phyloP scores from a whole-genome alignment of 2,888 invertebrate genomes.

The Matsumyia berberina region DNA sequence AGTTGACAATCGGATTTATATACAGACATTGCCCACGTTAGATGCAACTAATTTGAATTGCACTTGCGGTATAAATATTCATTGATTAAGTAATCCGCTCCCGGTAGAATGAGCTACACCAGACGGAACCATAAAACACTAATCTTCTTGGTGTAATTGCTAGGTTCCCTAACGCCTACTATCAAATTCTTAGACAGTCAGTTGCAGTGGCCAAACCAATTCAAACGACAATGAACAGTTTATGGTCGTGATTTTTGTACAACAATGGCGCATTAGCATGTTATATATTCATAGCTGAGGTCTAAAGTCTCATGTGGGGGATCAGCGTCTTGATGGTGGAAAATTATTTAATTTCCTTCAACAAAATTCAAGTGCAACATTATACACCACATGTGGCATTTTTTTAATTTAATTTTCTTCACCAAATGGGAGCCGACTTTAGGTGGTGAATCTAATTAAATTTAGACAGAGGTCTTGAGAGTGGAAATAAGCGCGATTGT shows the following conservation, averaged over 20 bases:
- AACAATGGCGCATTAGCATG: constrained; percentile 38
- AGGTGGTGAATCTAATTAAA: constrained; percentile 14
- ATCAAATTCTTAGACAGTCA: constrained; percentile 17
- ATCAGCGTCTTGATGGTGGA: background rate
- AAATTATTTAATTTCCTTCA: constrained; percentile 15
- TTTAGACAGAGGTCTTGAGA: constrained; percentile 11
- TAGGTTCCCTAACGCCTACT: constrained; percentile 64
- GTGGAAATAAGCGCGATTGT: background rate
- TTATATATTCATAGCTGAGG: constrained; percentile 2
- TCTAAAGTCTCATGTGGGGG: background rate
- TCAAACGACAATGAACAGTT: constrained; percentile 55
- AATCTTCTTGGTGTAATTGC: constrained; percentile 40
- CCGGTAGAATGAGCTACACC: constrained; percentile 5
- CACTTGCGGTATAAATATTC: constrained; percentile 53
- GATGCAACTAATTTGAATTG: constrained; percentile 41
- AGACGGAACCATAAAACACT: constrained; percentile 30
- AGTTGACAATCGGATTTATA: constrained; percentile 4
- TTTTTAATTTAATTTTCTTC: constrained; percentile 32
- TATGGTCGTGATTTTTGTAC: constrained; percentile 53
- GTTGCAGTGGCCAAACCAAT: constrained; percentile 27
- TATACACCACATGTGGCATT: constrained; percentile 27
- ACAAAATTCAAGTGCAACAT: constrained; percentile 3
- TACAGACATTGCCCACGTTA: constrained; percentile 13
- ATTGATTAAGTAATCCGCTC: constrained; percentile 21
- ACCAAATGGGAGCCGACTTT: constrained; percentile 16